Percentiles rank a stretch among this genome's conserved stretches.
phyloP scores from a whole-genome alignment of 1,140 invertebrate genomes.

The Aethina tumida region DNA sequence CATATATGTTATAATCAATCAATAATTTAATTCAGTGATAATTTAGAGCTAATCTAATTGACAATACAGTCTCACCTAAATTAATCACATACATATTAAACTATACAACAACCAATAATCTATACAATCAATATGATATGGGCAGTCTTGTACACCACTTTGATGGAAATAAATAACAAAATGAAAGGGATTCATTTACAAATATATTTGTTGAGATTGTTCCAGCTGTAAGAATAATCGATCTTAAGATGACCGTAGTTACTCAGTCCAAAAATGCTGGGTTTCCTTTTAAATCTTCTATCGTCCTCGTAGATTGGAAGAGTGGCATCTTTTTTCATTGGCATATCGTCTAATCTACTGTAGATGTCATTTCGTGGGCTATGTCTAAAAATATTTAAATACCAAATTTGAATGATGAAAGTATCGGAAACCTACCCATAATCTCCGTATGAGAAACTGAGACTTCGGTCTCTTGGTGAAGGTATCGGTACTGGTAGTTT shows the following conservation, averaged over 20 bases:
- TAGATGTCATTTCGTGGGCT: conserved; percentile 20
- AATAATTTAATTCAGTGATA: too few relatives aligned
- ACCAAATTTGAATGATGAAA: conserved; percentile 1
- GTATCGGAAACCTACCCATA: conserved; percentile 12
- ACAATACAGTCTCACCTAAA: too few relatives aligned
- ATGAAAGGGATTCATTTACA: too few relatives aligned
- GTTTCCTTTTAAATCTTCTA: conserved; percentile 21
- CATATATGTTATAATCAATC: too few relatives aligned
- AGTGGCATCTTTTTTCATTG: conserved; percentile 11
- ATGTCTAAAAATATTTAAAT: conserved; percentile 5
- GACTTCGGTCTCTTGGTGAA: conserved; percentile 15
- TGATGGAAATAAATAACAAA: too few relatives aligned
- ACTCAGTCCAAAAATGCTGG: conserved; percentile 50
- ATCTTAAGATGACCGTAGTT: conserved; percentile 63
- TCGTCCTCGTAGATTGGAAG: conserved; percentile 30
- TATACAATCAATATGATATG: background rate
- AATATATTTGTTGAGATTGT: conserved; percentile 36
- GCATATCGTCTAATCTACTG: conserved; percentile 22
- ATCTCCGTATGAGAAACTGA: conserved; percentile 24
- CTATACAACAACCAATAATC: too few relatives aligned
- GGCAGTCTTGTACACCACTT: background rate
- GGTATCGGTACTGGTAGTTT: conserved; percentile 7
- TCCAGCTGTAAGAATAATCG: conserved; percentile 65
- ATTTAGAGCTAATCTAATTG: too few relatives aligned
- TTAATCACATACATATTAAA: too few relatives aligned